Base-by-base conservation (phyloP, 2,797 vertebrate genomes). In the Natrix natrix region DNA sequence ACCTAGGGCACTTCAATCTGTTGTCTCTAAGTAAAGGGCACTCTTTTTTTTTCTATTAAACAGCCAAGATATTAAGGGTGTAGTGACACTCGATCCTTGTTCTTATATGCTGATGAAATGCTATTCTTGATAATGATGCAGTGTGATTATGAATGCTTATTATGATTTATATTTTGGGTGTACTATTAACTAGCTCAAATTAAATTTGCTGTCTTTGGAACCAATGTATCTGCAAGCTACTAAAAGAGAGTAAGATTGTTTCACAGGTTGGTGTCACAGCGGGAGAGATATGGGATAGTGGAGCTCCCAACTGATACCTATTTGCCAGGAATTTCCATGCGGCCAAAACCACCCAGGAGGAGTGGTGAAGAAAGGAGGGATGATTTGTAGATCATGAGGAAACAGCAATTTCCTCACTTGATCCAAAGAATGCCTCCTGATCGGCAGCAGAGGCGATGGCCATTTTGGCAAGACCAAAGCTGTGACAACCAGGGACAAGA, bases 391-490 rank as follows among this genome's bases (percentile, higher is more conserved):
- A 17, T 59, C 57, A 59, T 6, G 16, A 59, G 5, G 5, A 59
- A 59, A 59, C 57, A 59, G 57, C 57, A 59, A 59, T 59, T 59
- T 59, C 57, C 17, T 59, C 1, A 5, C 57, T 59, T 59, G 57
- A 59, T 20, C 16, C 57, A 59, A 20, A 59, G 57, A 59, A 59
- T 20, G 16, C 17, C 16, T 57, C 16, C 56, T 17, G 56, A 57
- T 57, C 5, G 0, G 57, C 16, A 6, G 57, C 57, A 59, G 16
- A 59, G 57, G 11, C 1, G 1, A 2, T 3, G 0, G 17, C 5
- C 57, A 57, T 59, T 59, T 59, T 59, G 57, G 57, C 17, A 59
- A 57, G 14, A 57, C 56, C 4, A 16, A 57, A 59, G 5, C 57
- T 59, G 57, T 20, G 16, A 59, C 57, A 59, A 59, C 2, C 2